Evolutionary conservation across 2,113 vertebrate genomes (phyloP), one percentile per base, ranked within the genome.

Genomic region (Myotis lucifugus): DNA sequence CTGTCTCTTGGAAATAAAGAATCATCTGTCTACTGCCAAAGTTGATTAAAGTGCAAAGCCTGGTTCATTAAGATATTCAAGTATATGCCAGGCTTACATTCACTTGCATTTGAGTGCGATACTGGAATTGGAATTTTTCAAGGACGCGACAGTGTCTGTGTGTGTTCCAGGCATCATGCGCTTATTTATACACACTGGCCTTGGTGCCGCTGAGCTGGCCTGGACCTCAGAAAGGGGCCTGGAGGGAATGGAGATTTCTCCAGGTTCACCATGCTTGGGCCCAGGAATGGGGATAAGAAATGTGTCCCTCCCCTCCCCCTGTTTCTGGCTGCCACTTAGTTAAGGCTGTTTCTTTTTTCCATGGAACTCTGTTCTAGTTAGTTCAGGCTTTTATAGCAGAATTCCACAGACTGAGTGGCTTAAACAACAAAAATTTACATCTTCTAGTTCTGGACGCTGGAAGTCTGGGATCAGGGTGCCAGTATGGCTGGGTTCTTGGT

Each of bases 1-100:
- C 76, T 64, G 91, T 96, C 94, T 87, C 91, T 76, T 87, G 96
- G 97, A 98, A 98, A 98, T 84, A 95, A 91, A 88, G 83, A 95
- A 81, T 97, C 96, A 97, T 91, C 86, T 74, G 93, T 96, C 96
- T 86, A 25, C 86, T 48, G 64, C 88, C 92, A 88, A 78, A 52
- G 29, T 27, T 70, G 56, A 86, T 95, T 74, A 37, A 78, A 88
- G 23, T 50, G 15, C 40, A 18, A 85, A 84, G 79, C 32, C 12
- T 37, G 67, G 25, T 27, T 3, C 50, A 23, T 37, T 66, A 87
- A 81, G 74, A 19, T 69, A 54, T 85, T 81, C 74, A 34, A 34
- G 81, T 83, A 85, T 50, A 34, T 29, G 18, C 42, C 64, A 11
- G 48, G 40, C 46, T 92, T 87, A 10, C 6, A 25, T 52, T 50